Base-by-base conservation (phyloP, 2,797 vertebrate genomes). In the Chloroceryle amazona region DNA sequence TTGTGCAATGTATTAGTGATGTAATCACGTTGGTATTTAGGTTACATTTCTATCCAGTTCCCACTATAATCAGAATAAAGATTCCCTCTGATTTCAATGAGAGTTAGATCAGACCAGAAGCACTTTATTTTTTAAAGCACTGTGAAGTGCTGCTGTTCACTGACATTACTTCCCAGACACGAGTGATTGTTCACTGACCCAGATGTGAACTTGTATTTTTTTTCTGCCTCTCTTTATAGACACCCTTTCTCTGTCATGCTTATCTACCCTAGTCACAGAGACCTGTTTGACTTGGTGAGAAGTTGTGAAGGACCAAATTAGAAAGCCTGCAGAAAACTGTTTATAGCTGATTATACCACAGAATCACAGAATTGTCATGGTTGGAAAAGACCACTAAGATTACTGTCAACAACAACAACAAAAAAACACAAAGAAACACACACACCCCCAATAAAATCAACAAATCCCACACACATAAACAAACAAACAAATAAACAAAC, bases 131-230 rank as follows among this genome's bases (percentile, higher is more conserved):
- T 90, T 94, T 89, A 42, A 87, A 90, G 41, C 33, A 49, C 65
- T 57, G 62, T 78, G 92, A 94, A 95, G 57, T 71, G 65, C 70
- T 91, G 79, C 81, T 95, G 71, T 75, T 92, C 17, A 1, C 33
- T 95, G 74, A 78, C 89, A 93, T 81, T 97, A 72, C 96, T 94
- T 96, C 90, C 51, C 82, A 97, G 91, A 96, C 86, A 94, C 44
- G 62, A 92, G 46, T 0, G 14, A 97, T 92, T 97, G 82, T 93
- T 93, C 95, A 90, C n/a, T 97, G 97, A 97, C 96, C 97, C 96
- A 96, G 72, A 97, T 92, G 87, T 97, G 94, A 97, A 97, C 95
- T 93, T 96, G 70, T 74, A 1, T 41, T 91, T 95, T 68, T 86
- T 91, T 80, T 80, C 81, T 85, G 35, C 37, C 51, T 89, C 41